Evolutionary conservation across 2,113 vertebrate genomes (phyloP).

Genomic region (Ceyx margarethae): DNA sequence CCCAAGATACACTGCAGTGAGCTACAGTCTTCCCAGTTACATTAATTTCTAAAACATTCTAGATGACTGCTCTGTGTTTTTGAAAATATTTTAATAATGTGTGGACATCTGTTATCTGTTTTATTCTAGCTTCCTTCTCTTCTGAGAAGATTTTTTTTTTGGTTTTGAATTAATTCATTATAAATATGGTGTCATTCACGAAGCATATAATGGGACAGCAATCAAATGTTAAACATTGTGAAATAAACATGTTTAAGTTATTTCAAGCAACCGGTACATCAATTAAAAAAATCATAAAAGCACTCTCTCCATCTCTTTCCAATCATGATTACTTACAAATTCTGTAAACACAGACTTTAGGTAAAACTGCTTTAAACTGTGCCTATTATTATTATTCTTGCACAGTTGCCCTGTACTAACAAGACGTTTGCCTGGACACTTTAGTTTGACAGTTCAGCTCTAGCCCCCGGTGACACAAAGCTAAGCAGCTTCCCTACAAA

Average conservation of each 20-base stretch:
- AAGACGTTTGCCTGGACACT: not conserved
- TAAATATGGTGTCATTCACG: fast-evolving
- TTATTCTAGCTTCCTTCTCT: not conserved
- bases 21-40: not conserved
- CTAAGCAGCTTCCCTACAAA: not conserved
- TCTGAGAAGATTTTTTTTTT: not conserved
- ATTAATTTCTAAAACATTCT: not conserved
- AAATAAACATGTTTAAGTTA: not conserved
- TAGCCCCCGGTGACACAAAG: not conserved
- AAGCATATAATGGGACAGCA: not conserved
- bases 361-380: not conserved
- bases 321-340: not conserved
- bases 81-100: too few species aligned
- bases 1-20: not conserved
- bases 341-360: not conserved
- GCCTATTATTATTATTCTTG: not conserved
- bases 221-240: not conserved
- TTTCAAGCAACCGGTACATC: not conserved
- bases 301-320: not conserved
- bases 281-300: not conserved
- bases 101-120: too few species aligned
- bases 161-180: not conserved
- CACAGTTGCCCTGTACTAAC: not conserved
- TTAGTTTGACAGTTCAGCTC: not conserved
- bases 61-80: not conserved